Evolutionary conservation across 2,888 invertebrate genomes (phyloP).

Genomic region (Agrenia bidenticulata): DNA sequence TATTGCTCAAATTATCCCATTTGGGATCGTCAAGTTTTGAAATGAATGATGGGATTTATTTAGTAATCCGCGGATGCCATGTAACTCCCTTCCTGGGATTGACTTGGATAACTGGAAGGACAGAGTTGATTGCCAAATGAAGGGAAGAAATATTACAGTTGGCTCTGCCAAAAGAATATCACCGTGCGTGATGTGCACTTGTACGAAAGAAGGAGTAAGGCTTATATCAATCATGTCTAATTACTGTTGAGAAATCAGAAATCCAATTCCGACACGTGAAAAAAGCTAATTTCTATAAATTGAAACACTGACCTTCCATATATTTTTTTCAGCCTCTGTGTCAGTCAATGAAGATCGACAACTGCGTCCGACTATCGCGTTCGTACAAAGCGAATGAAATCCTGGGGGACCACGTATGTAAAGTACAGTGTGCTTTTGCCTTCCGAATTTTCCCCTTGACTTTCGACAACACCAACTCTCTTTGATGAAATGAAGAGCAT

Average conservation of each 20-base stretch:
- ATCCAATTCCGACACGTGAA: background rate
- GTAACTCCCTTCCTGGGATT: conserved; percentile 55
- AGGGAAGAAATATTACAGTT: conserved; percentile 56
- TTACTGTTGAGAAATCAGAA: background rate
- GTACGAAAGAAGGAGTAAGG: conserved; percentile 60
- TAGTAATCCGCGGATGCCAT: conserved; percentile 57
- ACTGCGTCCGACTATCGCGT: conserved; percentile 58
- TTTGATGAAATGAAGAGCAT: background rate
- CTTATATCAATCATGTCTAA: background rate
- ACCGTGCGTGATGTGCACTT: conserved; percentile 60
- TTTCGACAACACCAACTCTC: conserved; percentile 9
- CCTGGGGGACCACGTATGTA: conserved; percentile 59
- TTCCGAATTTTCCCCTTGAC: conserved; percentile 56
- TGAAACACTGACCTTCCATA: too few relatives aligned
- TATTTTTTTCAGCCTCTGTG: conserved; percentile 57
- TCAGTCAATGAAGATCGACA: conserved; percentile 59
- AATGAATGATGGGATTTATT: background rate
- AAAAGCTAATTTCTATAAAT: background rate
- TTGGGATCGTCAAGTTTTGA: background rate
- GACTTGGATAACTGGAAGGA: conserved; percentile 57
- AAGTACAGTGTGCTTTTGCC: conserved; percentile 60
- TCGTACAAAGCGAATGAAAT: conserved; percentile 57
- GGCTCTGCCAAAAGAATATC: conserved; percentile 58
- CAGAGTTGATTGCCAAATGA: conserved; percentile 57
- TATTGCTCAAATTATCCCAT: background rate